Evolutionary conservation across 2,797 vertebrate genomes (phyloP), one percentile per base, ranked within the genome.

Genomic region (Rhodeus uyekii): DNA sequence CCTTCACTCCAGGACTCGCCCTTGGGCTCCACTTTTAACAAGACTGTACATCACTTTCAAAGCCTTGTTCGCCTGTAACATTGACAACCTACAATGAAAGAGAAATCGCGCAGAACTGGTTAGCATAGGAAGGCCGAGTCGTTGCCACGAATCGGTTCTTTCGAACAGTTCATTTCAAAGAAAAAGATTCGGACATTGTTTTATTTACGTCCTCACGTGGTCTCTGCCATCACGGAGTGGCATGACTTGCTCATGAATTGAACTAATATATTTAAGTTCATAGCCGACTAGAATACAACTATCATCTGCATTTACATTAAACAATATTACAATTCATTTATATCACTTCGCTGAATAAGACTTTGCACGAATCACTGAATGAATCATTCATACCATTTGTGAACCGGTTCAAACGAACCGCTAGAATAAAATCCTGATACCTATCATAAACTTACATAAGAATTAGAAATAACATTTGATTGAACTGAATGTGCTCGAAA

Each of bases 21-120:
- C 53, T 34, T 71, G 67, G 53, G 55, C 78, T 46, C 19, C 29
- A 80, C 67, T 61, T 71, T 71, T 72, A 48, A 72, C 27, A 36
- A 72, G 42, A 73, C 42, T 63, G 34, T 16, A 50, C 29, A 27
- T 38, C 1, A 46, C 27, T 71, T 80, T 69, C 34, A 69, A 69
- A n/a, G 27, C 29, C 18, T 44, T 34, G 39, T 34, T 44, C 18
- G 18, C 8, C 12, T 53, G 12, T 6, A 38, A 16, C 32, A 22
- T 8, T 64, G 22, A 6, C 29, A 48, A 4, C 7, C 53, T 71
- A 38, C 22, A 72, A 5, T 61, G 27, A 72, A 48, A 18, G 3
- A n/a, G n/a, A n/a, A 4, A 16, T 78, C 16, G 29, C 16, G 8
- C n/a, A 34, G 9, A 27, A 58, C 24, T 19, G 5, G 67, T 55